These are phyloP conservation scores for Ips typographus DNA, from an alignment of 1,140 invertebrate genomes.

Conservation along the genomic window DNA sequence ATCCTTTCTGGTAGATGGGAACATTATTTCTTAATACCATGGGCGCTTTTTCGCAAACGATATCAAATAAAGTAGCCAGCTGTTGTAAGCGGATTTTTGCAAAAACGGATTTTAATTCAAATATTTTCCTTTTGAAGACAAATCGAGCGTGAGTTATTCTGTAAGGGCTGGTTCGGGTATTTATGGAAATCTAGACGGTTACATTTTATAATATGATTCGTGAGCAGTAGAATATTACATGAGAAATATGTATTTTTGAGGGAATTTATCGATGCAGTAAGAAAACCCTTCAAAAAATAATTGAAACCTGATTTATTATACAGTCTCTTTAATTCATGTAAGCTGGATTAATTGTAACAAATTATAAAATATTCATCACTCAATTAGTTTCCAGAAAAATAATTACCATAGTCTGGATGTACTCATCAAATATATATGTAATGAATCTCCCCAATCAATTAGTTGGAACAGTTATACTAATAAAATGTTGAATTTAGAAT, in stretches of 20 bases:
- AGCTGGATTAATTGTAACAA: too few relatives aligned
- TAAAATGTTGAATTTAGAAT: too few relatives aligned
- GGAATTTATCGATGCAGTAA: too few relatives aligned
- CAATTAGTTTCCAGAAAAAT: too few relatives aligned
- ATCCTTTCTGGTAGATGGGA: background rate
- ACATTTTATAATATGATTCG: constrained; percentile 10
- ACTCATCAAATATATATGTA: too few relatives aligned
- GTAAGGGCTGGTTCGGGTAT: constrained; percentile 1
- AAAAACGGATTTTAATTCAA: constrained; percentile 26
- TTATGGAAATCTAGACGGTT: background rate
- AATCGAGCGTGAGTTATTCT: constrained; percentile 22
- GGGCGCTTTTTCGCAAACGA: constrained; percentile 3
- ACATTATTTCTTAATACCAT: background rate
- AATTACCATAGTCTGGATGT: too few relatives aligned
- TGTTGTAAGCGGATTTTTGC: constrained; percentile 11
- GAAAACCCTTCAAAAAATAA: too few relatives aligned
- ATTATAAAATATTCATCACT: too few relatives aligned
- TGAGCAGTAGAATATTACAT: background rate
- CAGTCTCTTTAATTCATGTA: too few relatives aligned
- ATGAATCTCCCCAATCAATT: too few relatives aligned
- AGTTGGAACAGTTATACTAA: too few relatives aligned
- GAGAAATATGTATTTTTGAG: background rate
- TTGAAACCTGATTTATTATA: too few relatives aligned
- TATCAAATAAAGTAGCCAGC: constrained; percentile 21
- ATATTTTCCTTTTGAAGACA: constrained; percentile 27